Evolutionary conservation across 2,113 vertebrate genomes (phyloP).

Genomic region (Galemys pyrenaicus): DNA sequence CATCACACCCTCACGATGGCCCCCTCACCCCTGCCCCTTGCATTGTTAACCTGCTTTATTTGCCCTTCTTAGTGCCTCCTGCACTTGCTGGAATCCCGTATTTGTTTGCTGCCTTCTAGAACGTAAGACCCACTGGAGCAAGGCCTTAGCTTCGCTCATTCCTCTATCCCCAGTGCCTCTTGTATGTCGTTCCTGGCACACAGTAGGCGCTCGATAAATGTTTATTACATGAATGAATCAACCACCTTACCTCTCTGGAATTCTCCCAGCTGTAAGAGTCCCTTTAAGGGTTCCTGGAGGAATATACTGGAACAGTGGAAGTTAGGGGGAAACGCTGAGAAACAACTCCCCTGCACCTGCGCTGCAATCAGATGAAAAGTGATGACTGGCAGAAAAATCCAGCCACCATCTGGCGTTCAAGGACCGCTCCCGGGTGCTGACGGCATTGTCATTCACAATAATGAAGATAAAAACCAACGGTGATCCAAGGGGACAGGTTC

Average conservation of each 20-base stretch:
- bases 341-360: neutral
- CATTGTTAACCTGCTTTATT: too few species aligned
- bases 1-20: fast-evolving
- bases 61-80: too few species aligned
- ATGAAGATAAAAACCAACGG: conserved; percentile 67
- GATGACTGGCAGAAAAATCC: conserved; percentile 70
- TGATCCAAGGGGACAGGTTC: conserved; percentile 54
- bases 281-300: neutral
- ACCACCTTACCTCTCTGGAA: neutral
- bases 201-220: neutral
- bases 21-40: neutral
- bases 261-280: neutral
- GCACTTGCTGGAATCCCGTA: fast-evolving
- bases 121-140: too few species aligned
- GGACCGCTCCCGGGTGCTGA: conserved; percentile 43
- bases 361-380: conserved; percentile 58
- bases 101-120: neutral
- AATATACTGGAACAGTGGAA: neutral
- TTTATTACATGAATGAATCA: neutral
- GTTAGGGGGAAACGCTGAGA: neutral
- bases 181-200: neutral
- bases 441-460: conserved; percentile 68
- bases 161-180: neutral
- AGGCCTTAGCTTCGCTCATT: neutral
- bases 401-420: conserved; percentile 72